Conservation (phyloP, 1,140 invertebrate genomes). For the Odontomachus brunneus region DNA sequence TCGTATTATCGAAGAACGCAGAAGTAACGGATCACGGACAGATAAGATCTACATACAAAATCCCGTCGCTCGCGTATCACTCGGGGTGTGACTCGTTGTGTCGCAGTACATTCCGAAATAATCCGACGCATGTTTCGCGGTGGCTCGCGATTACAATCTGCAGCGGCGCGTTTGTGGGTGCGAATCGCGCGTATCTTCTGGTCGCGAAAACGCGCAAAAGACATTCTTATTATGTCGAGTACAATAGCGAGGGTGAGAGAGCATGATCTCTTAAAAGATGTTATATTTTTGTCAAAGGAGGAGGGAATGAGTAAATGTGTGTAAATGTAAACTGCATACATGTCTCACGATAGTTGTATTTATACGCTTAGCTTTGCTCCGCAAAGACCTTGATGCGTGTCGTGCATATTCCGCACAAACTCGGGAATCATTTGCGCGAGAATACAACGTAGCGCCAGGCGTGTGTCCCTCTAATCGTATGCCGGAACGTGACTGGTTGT, state of each 20-base stretch:
- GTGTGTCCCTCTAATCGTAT: constrained; percentile 39
- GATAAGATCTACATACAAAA: constrained; percentile 2
- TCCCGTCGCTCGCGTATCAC: neutral
- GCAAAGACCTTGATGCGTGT: no score
- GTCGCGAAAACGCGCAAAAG: no score
- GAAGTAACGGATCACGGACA: neutral
- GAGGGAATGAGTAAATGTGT: no score
- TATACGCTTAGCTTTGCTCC: no score
- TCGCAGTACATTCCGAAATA: neutral
- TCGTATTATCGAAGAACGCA: neutral
- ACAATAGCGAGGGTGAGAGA: no score
- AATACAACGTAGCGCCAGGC: neutral
- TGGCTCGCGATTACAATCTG: neutral
- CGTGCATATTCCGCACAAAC: neutral
- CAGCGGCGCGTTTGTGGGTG: no score
- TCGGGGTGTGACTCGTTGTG: neutral
- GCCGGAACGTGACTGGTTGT: constrained; percentile 65
- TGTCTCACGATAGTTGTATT: no score
- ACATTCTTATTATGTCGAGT: no score
- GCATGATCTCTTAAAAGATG: no score
- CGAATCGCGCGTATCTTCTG: no score
- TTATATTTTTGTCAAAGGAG: no score
- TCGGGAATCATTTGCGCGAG: neutral
- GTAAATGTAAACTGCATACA: no score
- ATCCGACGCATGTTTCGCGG: neutral